Base-by-base conservation (phyloP, 2,888 invertebrate genomes). In the Anagyrus pseudococci region DNA sequence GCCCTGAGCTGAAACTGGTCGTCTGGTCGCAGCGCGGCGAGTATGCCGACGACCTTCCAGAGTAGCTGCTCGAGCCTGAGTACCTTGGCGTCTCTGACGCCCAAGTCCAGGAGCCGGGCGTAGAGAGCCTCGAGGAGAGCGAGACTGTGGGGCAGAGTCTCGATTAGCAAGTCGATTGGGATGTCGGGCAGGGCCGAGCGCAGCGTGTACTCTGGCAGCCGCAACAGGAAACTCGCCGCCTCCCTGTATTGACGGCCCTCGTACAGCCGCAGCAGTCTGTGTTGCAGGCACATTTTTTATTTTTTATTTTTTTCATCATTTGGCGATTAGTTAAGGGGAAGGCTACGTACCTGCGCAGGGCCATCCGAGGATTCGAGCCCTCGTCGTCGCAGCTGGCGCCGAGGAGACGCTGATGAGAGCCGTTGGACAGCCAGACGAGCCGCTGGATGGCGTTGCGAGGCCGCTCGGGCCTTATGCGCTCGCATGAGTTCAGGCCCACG, bases 181-280 rank as follows among this genome's bases (percentile, higher is more conserved):
- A 96, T 83, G 68, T 94, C 94, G 1, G 87, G 82, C 1, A 90
- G 88, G 1, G 90, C 88, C 2, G 89, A 87, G 67, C 90, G 89
- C 70, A 96, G 84, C 2, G 94, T 93, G 1, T 90, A 89, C 43
- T 90, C 88, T 4, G 92, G 93, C 19, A 96, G 83, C 46, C 93
- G 85, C 47, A 90, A 87, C 67, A 96, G 85, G 62, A 95, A 90
- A 46, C 90, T 89, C 0, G 95, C 94, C 6, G 95, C 95, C 77
- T 96, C 96, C n/a, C 93, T 84, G 79, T 92, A 95, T 82, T 94
- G 94, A 26, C 91, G 84, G 8, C 94, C 94, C 78, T 96, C 96
- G 71, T 94, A 91, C 70, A 96, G 83, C 57, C 94, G 85, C 75
- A 95, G 85, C 70, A 96, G 82, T 69, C 83, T 78, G 69, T 47